phyloP scores from a whole-genome alignment of 2,888 invertebrate species.

The Eilema depressum region DNA sequence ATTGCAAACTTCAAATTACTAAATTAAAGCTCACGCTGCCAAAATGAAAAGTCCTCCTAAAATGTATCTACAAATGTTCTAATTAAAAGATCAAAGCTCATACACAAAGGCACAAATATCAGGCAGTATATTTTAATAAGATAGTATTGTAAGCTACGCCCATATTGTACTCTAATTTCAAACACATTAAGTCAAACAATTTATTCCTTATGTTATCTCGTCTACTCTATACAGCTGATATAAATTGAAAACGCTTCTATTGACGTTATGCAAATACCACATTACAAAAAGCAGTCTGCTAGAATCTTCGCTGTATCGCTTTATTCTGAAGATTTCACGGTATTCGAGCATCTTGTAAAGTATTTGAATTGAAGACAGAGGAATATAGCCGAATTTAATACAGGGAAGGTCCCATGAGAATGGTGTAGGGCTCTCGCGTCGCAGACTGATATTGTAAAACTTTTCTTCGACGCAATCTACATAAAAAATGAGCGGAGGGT shows the following conservation, averaged over 20 bases:
- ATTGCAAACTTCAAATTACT: slow-evolving; percentile 32
- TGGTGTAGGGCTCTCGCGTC: slow-evolving; percentile 67
- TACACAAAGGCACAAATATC: background rate
- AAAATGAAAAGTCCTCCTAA: background rate
- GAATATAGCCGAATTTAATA: slow-evolving; percentile 78
- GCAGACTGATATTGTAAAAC: slow-evolving; percentile 84
- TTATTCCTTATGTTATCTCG: slow-evolving; percentile 23
- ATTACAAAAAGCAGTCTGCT: slow-evolving; percentile 38
- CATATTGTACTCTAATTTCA: slow-evolving; percentile 8
- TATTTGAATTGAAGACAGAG: slow-evolving; percentile 69
- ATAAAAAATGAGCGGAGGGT: slow-evolving; percentile 85
- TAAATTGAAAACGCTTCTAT: slow-evolving; percentile 35
- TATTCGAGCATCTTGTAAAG: slow-evolving; percentile 65
- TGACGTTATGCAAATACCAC: slow-evolving; percentile 28
- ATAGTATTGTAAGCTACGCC: background rate
- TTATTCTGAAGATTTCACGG: slow-evolving; percentile 54
- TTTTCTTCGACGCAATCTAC: slow-evolving; percentile 85
- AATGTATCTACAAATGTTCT: background rate
- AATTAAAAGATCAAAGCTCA: background rate
- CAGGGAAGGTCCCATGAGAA: slow-evolving; percentile 67
- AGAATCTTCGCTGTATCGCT: slow-evolving; percentile 34
- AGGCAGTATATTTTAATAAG: slow-evolving; percentile 1
- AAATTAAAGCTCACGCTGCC: slow-evolving; percentile 23
- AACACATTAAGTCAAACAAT: slow-evolving; percentile 34
- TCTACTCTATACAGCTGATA: slow-evolving; percentile 21